Conservation (phyloP, 2,797 vertebrate species). For the Potorous gilbertii region DNA sequence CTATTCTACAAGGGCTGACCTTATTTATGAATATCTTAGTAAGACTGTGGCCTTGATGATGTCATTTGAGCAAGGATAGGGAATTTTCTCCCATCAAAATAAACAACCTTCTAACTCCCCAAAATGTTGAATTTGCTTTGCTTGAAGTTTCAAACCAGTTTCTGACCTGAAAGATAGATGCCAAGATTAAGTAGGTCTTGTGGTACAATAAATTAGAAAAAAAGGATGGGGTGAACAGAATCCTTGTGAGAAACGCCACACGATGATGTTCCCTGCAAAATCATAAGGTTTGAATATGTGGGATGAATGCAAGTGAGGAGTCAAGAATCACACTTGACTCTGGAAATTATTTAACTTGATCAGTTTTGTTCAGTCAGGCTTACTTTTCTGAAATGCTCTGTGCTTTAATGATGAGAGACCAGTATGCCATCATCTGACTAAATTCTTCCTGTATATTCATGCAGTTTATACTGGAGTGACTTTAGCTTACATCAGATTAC, state of each 20-base stretch:
- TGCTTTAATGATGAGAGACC: accelerated
- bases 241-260: accelerated
- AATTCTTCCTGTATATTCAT: accelerated
- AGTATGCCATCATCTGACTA: neutral
- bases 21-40: neutral
- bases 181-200: neutral
- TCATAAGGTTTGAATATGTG: neutral
- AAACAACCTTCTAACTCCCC: neutral
- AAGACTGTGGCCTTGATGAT: neutral
- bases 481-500: slow-evolving; percentile 9
- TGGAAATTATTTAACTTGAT: neutral
- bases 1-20: neutral
- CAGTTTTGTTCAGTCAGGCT: accelerated
- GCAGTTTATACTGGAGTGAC: neutral
- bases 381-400: neutral
- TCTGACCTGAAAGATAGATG: neutral
- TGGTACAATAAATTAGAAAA: neutral
- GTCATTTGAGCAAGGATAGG: neutral
- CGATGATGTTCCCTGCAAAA: neutral
- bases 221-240: accelerated
- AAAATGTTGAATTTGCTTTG: slow-evolving; percentile 9
- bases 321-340: neutral
- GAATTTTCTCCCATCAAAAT: neutral
- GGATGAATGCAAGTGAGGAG: neutral
- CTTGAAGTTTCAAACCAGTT: neutral